Base-by-base conservation (phyloP, 2,888 invertebrate genomes). In the Diarsia brunnea region DNA sequence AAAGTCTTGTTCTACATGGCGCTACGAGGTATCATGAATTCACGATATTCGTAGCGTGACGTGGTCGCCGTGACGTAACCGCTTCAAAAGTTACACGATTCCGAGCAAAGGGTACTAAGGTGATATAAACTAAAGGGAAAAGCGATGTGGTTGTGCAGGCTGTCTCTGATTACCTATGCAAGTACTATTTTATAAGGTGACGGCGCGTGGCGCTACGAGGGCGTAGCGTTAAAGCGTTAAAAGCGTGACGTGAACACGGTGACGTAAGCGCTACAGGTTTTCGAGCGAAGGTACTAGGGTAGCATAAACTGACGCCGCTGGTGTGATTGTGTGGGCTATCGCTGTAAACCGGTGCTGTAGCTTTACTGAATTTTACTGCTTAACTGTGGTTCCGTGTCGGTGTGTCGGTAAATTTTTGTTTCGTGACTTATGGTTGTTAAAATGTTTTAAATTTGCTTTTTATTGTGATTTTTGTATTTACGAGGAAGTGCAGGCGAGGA, bases 211-310 rank as follows among this genome's bases (percentile, higher is more conserved):
- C 27, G 14, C 24, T 24, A 55, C 14, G 24, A 55, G 27, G 58
- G 16, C 27, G 16, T 3, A 58, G 27, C 58, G 16, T 16, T 58
- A 27, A 4, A 58, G 27, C 58, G 16, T 16, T 58, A 27, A 4
- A 16, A 27, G 58, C 77, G 38, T 75, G 49, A 75, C 75, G 65
- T 60, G 19, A 0, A 21, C 14, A 16, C 14, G 21, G 51, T 73
- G 55, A 73, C 74, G 74, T 58, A 55, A 63, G 64, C 64, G 53
- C 38, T 49, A 43, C 27, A 24, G 31, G 21, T 67, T 31, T 53
- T 24, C 61, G 51, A 76, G 38, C 60, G 45, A 53, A 77, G 12
- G 24, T 53, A 78, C 61, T 61, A 61, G 53, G 78, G n/a, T 77
- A 49, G 16, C 19, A 75, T 64, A 49, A 64, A 64, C 19, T 14